phyloP scores from a whole-genome alignment of 2,888 invertebrate species.

The Bibio marci region DNA sequence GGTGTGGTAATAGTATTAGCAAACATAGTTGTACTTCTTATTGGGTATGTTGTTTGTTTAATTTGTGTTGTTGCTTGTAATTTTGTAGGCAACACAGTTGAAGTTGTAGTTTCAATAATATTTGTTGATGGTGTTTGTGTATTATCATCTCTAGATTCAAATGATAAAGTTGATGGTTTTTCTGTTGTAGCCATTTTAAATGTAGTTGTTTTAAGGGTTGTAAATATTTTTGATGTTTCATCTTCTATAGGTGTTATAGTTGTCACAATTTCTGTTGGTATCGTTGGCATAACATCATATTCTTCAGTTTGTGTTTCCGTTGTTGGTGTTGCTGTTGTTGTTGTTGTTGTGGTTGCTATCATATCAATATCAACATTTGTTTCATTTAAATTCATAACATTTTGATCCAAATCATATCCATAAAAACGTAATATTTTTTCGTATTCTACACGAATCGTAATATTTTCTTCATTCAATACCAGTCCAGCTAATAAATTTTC shows the following conservation, averaged over 20 bases:
- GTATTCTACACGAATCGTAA: constrained; percentile 55
- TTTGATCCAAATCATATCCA: constrained; percentile 53
- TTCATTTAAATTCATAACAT: constrained; percentile 1
- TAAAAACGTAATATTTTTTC: constrained; percentile 58
- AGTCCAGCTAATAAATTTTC: constrained; percentile 70
- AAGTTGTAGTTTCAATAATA: neutral
- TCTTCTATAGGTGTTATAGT: constrained; percentile 4
- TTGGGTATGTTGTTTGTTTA: neutral
- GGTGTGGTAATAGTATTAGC: neutral
- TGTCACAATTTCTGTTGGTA: constrained; percentile 5
- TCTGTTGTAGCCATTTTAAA: neutral
- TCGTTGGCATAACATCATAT: neutral
- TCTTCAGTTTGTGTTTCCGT: neutral
- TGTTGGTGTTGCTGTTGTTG: neutral
- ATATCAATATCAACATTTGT: neutral
- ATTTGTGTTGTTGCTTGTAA: neutral
- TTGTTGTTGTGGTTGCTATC: neutral
- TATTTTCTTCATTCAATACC: constrained; percentile 61
- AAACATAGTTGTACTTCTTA: too few species aligned
- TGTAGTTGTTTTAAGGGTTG: neutral
- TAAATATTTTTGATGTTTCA: neutral
- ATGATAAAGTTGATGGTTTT: neutral
- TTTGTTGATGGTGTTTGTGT: too few species aligned
- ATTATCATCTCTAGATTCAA: too few species aligned
- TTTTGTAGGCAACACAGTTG: neutral